These are phyloP conservation scores for Hemiprocne comata DNA, from an alignment of 2,113 vertebrate species.

Conservation along the genomic window DNA sequence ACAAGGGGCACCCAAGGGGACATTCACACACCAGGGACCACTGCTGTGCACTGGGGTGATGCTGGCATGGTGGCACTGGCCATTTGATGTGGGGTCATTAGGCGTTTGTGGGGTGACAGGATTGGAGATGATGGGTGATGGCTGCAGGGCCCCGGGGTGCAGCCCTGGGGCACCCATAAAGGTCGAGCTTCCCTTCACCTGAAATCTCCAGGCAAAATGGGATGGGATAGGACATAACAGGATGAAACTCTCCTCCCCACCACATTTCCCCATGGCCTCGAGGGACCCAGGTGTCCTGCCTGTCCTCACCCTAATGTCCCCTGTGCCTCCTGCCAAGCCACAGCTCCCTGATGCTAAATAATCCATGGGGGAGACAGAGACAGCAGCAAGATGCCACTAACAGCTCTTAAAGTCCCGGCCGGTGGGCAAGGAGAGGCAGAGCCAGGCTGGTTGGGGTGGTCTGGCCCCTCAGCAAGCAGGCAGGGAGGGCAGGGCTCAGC, in stretches of 20 bases:
- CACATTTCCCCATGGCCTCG: rapidly evolving
- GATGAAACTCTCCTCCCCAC: neutral
- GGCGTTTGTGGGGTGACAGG: neutral
- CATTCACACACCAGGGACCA: rapidly evolving
- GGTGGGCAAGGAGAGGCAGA: neutral
- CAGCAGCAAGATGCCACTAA: neutral
- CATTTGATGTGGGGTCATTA: neutral
- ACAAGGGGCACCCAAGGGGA: neutral
- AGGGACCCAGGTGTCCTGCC: neutral
- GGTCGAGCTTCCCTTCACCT: neutral
- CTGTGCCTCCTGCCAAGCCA: rapidly evolving
- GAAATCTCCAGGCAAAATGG: neutral
- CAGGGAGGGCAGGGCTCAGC: neutral
- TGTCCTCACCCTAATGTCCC: neutral
- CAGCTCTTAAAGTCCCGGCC: neutral
- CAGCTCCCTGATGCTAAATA: neutral
- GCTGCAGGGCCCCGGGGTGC: neutral
- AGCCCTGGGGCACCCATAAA: neutral
- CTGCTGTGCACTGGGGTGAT: neutral
- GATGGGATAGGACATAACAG: neutral
- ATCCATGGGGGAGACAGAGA: constrained; percentile 24
- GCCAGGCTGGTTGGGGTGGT: neutral
- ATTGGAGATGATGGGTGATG: neutral
- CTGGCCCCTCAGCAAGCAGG: rapidly evolving
- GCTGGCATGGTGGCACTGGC: neutral